A percentile compares a stretch with the other conserved stretches of the same genome.
These are phyloP conservation scores for Drosophila nigromelanica DNA, from an alignment of 1,140 invertebrate genomes.

Conservation along the genomic window DNA sequence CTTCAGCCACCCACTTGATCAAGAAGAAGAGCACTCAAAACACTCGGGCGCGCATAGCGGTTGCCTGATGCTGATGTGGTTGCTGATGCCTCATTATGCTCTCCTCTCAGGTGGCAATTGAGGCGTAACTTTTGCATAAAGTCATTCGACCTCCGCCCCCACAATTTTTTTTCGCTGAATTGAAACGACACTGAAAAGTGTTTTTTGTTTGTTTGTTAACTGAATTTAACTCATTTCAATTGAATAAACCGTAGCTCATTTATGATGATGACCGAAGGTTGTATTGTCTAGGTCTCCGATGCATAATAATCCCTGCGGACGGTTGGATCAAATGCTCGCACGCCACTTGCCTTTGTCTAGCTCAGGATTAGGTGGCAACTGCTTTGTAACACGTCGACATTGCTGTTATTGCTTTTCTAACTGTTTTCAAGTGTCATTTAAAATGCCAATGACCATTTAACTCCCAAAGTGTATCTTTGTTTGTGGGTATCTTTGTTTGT, in stretches of 20 bases:
- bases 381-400: constrained; percentile 6
- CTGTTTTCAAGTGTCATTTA: constrained; percentile 49
- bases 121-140: constrained; percentile 53
- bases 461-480: constrained; percentile 24
- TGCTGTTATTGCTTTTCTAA: constrained; percentile 41
- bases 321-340: not conserved
- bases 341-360: constrained; percentile 14
- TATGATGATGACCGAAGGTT: constrained; percentile 15
- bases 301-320: not conserved
- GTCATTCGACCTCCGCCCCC: constrained; percentile 38
- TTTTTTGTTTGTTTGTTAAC: constrained; percentile 52
- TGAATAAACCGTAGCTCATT: constrained; percentile 47
- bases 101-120: constrained; percentile 51
- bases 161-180: constrained; percentile 38
- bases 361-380: constrained; percentile 30
- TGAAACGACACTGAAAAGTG: constrained; percentile 68
- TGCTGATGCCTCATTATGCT: constrained; percentile 55
- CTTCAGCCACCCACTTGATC: constrained; percentile 10
- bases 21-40: constrained; percentile 13
- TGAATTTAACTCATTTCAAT: constrained; percentile 76
- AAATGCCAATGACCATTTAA: constrained; percentile 67
- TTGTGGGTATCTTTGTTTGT: too few species aligned
- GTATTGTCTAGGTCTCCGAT: not conserved
- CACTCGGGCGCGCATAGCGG: constrained; percentile 15
- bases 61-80: constrained; percentile 14